Percentiles rank a stretch among this genome's conserved stretches.
phyloP scores from a whole-genome alignment of 2,797 vertebrate genomes.

The Phalloptychus januarius region DNA sequence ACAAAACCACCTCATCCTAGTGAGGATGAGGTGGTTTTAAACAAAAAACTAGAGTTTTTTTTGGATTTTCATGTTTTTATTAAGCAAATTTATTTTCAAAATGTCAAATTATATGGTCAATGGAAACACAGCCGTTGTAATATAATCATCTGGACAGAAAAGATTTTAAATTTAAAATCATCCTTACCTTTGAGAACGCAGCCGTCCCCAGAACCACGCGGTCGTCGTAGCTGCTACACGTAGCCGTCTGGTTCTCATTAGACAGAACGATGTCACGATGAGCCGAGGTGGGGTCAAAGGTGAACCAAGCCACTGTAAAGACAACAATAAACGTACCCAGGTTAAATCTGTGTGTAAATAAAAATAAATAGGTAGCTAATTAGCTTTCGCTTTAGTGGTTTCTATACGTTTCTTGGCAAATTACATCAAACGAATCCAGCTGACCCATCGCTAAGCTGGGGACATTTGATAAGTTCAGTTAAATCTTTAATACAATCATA shows the following conservation, averaged over 20 bases:
- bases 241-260: conserved; percentile 94
- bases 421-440: neutral
- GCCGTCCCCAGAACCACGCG: conserved; percentile 95
- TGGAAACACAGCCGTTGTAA: neutral
- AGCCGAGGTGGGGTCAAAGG: conserved; percentile 92
- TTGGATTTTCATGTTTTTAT: neutral
- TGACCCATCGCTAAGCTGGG: neutral
- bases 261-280: conserved; percentile 95
- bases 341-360: neutral
- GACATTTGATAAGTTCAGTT: neutral
- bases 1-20: no score
- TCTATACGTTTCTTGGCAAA: neutral
- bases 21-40: no score
- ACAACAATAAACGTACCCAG: neutral
- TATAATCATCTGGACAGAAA: neutral
- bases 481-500: neutral
- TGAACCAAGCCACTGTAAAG: conserved; percentile 95
- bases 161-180: neutral
- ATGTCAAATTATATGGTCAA: neutral
- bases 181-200: conserved; percentile 89
- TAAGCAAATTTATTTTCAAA: no score
- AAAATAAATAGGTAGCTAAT: neutral
- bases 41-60: neutral
- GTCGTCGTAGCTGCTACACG: conserved; percentile 96
- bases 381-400: neutral